Conservation (phyloP, 1,140 invertebrate genomes). For the Aricia agestis region DNA sequence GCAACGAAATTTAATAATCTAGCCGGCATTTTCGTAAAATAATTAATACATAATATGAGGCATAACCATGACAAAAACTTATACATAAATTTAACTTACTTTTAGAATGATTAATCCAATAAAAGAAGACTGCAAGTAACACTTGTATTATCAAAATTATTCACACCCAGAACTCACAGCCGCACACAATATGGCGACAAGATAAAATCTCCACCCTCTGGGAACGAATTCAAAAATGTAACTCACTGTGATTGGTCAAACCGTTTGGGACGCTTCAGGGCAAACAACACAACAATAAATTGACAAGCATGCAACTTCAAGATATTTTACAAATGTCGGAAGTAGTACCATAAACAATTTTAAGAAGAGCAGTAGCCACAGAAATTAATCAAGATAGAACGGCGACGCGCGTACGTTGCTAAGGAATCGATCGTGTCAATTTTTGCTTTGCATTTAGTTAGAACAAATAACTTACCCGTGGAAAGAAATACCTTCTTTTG, state of each 20-base stretch:
- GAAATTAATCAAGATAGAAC: too few species aligned
- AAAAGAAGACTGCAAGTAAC: slow-evolving; percentile 59
- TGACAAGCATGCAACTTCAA: slow-evolving; percentile 1
- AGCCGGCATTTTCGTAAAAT: slow-evolving; percentile 27
- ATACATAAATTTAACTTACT: slow-evolving; percentile 55
- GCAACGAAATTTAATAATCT: slow-evolving; percentile 12
- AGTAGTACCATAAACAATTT: not conserved
- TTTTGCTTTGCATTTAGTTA: too few species aligned
- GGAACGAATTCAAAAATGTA: slow-evolving; percentile 69
- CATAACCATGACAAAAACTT: slow-evolving; percentile 57
- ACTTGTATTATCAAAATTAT: slow-evolving; percentile 55
- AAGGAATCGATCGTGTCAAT: too few species aligned
- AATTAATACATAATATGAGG: slow-evolving; percentile 20
- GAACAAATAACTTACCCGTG: too few species aligned
- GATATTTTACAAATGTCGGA: not conserved
- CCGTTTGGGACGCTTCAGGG: slow-evolving; percentile 55
- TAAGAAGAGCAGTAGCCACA: too few species aligned
- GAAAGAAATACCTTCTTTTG: too few species aligned
- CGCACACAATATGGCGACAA: slow-evolving; percentile 71
- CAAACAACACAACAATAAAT: slow-evolving; percentile 38
- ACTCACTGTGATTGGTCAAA: slow-evolving; percentile 55
- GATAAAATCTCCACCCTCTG: slow-evolving; percentile 65
- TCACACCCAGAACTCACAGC: slow-evolving; percentile 70
- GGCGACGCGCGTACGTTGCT: too few species aligned
- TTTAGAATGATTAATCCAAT: slow-evolving; percentile 59